phyloP scores from a whole-genome alignment of 2,113 vertebrate genomes.

The Calonectris borealis region DNA sequence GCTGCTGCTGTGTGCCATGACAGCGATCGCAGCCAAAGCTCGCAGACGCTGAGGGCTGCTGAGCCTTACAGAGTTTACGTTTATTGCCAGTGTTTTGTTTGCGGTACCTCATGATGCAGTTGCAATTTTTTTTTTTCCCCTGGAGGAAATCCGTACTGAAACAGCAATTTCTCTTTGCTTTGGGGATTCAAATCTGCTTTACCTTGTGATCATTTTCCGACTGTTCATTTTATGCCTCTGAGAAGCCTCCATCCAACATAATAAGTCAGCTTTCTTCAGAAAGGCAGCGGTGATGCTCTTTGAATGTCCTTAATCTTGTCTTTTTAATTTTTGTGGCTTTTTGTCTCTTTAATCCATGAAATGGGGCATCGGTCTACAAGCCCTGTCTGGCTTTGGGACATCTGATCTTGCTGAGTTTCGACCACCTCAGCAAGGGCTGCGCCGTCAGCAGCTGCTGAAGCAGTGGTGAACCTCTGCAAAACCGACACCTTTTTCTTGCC shows the following conservation, averaged over 20 bases:
- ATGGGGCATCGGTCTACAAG: background rate
- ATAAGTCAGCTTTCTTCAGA: background rate
- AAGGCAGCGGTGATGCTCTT: no score
- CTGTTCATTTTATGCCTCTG: background rate
- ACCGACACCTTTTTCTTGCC: background rate
- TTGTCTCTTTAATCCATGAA: background rate
- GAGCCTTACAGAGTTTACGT: accelerated
- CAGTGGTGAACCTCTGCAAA: background rate
- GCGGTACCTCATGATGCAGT: background rate
- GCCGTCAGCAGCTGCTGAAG: accelerated
- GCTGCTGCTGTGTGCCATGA: accelerated
- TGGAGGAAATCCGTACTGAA: background rate
- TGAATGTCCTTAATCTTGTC: background rate
- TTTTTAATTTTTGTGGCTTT: background rate
- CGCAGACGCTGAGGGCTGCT: accelerated
- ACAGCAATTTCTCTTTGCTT: background rate
- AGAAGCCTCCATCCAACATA: background rate
- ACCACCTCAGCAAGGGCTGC: no score
- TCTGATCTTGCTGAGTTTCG: background rate
- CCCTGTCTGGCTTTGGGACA: background rate
- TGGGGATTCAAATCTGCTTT: background rate
- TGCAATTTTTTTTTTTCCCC: no score
- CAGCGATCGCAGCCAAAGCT: accelerated
- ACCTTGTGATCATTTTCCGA: accelerated
- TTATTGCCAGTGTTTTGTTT: background rate